Base-by-base conservation (phyloP, 2,797 vertebrate genomes). In the Pterois miles region DNA sequence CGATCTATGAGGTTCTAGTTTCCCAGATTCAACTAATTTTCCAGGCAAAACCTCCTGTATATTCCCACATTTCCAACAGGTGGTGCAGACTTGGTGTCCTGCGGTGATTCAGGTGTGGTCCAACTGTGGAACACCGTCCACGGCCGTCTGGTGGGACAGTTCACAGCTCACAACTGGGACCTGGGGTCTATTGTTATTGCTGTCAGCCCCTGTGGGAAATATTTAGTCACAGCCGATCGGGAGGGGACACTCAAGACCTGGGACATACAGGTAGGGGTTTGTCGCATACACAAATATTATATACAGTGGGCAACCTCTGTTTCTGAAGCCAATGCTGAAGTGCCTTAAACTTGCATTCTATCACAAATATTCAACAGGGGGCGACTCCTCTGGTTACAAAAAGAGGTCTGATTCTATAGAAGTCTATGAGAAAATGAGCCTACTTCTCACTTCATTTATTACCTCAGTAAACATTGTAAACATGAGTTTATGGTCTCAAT, bases 51-150 rank as follows among this genome's bases (percentile, higher is more conserved):
- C 20, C 53, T 60, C 64, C 20, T 48, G 27, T 56, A 2, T 68
- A 16, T 38, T 60, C 29, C 20, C 70, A 40, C 13, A 29, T 76
- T 40, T 71, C 23, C 50, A 57, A 36, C 56, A 96, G 95, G 94
- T 67, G 93, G 88, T 23, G 95, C 92, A 29, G 94, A 92, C 72
- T 76, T 93, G 62, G 90, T 90, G 23, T 95, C 94, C 10, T 91
- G 84, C n/a, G 96, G 95, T 60, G 94, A 92, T 63, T 94, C 92
- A 23, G 96, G 96, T 34, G 81, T 86, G 81, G 94, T 97, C 72
- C 78, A 93, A 62, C 90, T 97, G 67, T 96, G 96, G 95, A 90
- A 89, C 83, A 84, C 77, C 1, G 64, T 60, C 38, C 89, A 65
- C 63, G 87, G 88, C 75, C 67, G 68, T 68, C 88, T 95, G 52